phyloP scores from a whole-genome alignment of 1,140 invertebrate genomes.

The Aphelinus certus region DNA sequence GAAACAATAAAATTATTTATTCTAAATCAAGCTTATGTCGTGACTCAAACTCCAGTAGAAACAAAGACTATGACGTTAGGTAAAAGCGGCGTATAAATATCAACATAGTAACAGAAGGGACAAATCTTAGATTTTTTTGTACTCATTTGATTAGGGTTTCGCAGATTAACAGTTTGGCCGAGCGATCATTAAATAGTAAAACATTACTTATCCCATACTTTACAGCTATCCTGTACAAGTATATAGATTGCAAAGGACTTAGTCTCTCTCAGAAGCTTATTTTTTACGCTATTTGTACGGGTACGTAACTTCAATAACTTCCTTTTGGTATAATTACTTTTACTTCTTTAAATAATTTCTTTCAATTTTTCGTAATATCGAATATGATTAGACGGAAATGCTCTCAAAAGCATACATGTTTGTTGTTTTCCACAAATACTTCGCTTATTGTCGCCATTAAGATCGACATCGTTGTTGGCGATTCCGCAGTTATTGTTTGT shows the following conservation, averaged over 20 bases:
- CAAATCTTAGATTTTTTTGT: conserved; percentile 59
- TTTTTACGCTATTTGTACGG: conserved; percentile 14
- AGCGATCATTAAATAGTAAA: conserved; percentile 48
- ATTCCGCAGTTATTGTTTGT: conserved; percentile 23
- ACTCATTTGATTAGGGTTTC: conserved; percentile 63
- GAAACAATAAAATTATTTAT: conserved; percentile 2
- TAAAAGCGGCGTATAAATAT: conserved; percentile 48
- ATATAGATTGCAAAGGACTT: conserved; percentile 23
- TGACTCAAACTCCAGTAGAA: conserved; percentile 40
- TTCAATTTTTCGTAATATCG: conserved; percentile 15
- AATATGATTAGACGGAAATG: conserved; percentile 35
- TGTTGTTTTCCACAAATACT: conserved; percentile 27
- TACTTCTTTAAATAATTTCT: conserved; percentile 22
- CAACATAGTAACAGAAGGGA: conserved; percentile 54
- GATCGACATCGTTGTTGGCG: conserved; percentile 38
- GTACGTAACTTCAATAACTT: conserved; percentile 9
- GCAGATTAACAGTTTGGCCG: conserved; percentile 52
- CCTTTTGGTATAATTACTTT: conserved; percentile 2
- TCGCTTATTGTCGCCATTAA: conserved; percentile 19
- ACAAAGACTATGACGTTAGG: conserved; percentile 43
- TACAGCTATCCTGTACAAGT: conserved; percentile 19
- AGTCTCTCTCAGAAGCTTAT: conserved; percentile 20
- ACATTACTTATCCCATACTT: conserved; percentile 25
- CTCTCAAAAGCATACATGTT: conserved; percentile 29
- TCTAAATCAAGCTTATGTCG: conserved; percentile 19